A percentile compares a stretch with the other conserved stretches of the same genome.
Conservation (phyloP, 2,888 invertebrate species). For the Hydrotaea diabolus region DNA sequence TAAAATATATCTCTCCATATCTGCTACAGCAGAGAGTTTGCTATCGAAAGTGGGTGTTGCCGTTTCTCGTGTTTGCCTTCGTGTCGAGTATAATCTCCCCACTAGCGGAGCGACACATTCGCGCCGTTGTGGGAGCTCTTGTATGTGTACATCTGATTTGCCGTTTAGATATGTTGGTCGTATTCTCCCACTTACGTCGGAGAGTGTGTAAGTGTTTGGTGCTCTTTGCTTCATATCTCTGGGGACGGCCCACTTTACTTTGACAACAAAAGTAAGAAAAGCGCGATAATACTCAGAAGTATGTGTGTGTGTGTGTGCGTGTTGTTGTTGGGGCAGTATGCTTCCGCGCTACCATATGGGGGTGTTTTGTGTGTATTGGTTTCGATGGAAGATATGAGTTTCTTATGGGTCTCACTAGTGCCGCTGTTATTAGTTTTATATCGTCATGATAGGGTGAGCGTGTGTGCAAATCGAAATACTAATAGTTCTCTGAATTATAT, state of each 20-base stretch:
- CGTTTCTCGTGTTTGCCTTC: slow-evolving; percentile 33
- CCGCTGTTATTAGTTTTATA: neutral
- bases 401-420: slow-evolving; percentile 2
- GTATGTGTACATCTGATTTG: slow-evolving; percentile 51
- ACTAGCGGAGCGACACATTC: neutral
- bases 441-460: neutral
- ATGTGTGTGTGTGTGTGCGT: too few relatives aligned
- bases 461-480: neutral
- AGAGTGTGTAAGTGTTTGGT: slow-evolving; percentile 13
- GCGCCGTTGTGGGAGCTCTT: slow-evolving; percentile 1
- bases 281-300: neutral
- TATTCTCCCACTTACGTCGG: neutral
- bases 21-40: slow-evolving; percentile 52
- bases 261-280: slow-evolving; percentile 48
- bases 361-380: slow-evolving; percentile 59
- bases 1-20: slow-evolving; percentile 60
- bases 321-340: neutral
- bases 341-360: slow-evolving; percentile 39
- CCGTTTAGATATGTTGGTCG: slow-evolving; percentile 65
- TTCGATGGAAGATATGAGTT: slow-evolving; percentile 35
- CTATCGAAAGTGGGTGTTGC: slow-evolving; percentile 68
- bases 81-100: slow-evolving; percentile 15
- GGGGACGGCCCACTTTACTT: slow-evolving; percentile 77
- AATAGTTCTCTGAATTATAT: neutral
- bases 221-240: slow-evolving; percentile 67